Base-by-base conservation (phyloP, 2,797 vertebrate genomes). In the Rallus crepitans region DNA sequence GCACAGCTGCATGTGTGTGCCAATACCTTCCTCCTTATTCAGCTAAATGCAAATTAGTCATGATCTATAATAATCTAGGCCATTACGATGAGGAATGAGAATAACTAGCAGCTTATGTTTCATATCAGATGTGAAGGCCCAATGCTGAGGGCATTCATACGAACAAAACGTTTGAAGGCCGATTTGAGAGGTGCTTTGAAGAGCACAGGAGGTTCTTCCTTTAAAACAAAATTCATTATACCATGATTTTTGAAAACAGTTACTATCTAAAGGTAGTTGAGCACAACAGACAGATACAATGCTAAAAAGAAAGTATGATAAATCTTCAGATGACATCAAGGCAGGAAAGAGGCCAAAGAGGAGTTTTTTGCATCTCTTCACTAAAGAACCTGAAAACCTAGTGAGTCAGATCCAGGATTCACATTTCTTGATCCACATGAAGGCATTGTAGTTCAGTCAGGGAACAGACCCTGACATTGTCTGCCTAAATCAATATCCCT, bases 1-100 rank as follows among this genome's bases (percentile, higher is more conserved):
- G 12, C 17, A 19, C 1, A 59, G 64, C 25, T 71, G 14, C 8
- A 5, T 4, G 7, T 3, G 5, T 1, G 4, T 40, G 55, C n/a
- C 8, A 4, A 1, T 15, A 63, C 28, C 30, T 57, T 77, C 16
- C 35, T 47, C 27, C 16, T 72, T 25, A 30, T 37, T 82, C 55
- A 39, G 72, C 30, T 76, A 77, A 61, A 42, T 11, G 23, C 20
- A 59, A 85, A 25, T n/a, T 24, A 68, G 9, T 33, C 6, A 11
- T 17, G 37, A n/a, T 13, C 48, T 17, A 7, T 35, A 72, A 37
- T 37, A 42, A 40, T 30, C 37, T 31, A 64, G 69, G 69, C 14
- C 14, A 19, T 16, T 35, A 30, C 23, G 37, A 27, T 10, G 33
- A 77, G 17, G 14, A 81, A 45, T 5, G 5, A 45, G 40, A 57